These are phyloP conservation scores for Xenops minutus DNA, from an alignment of 2,797 vertebrate species.

Conservation along the genomic window DNA sequence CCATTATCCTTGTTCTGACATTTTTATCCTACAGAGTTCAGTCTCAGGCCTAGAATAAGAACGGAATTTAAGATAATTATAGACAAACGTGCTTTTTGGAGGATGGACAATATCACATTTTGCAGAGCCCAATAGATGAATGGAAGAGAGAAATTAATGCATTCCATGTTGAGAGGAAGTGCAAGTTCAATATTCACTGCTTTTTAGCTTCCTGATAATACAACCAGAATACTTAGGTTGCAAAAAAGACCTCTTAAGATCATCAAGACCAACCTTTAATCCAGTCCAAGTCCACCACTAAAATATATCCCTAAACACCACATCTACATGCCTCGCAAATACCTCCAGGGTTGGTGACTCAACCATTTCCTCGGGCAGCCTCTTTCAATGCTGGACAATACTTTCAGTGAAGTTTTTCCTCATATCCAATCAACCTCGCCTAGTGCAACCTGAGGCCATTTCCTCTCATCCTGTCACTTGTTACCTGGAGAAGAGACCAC, in stretches of 20 bases:
- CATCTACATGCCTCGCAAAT: not conserved
- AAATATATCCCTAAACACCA: not conserved
- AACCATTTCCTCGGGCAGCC: not conserved
- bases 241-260: not conserved
- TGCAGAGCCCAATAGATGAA: not conserved
- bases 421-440: not conserved
- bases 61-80: not conserved
- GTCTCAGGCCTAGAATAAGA: not conserved
- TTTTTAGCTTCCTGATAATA: not conserved
- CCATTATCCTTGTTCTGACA: not conserved
- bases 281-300: not conserved
- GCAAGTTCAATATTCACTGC: not conserved
- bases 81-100: not conserved
- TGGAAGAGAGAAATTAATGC: not conserved
- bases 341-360: not conserved
- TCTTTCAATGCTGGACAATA: not conserved
- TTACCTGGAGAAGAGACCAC: not conserved
- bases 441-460: not conserved
- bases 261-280: not conserved
- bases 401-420: not conserved
- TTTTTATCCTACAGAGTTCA: not conserved
- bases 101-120: not conserved
- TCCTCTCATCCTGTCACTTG: not conserved
- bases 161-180: not conserved
- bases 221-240: not conserved